A percentile compares a stretch with the other conserved stretches of the same genome.
Conservation (phyloP, 2,888 invertebrate genomes). For the Acanthoscelides obtectus region DNA sequence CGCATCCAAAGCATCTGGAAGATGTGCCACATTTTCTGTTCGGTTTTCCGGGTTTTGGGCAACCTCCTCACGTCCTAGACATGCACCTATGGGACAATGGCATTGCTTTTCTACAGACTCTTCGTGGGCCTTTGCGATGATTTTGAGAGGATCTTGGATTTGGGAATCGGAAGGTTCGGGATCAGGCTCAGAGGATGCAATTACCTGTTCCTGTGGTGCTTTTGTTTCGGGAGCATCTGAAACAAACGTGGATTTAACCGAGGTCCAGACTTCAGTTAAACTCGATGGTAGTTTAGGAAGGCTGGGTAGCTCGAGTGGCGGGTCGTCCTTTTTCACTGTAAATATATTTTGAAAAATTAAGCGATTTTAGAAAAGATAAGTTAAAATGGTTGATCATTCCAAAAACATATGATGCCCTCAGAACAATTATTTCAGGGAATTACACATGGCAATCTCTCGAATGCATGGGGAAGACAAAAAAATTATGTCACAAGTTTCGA, state of each 20-base stretch:
- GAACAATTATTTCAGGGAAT: too few relatives aligned
- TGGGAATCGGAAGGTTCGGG: constrained; percentile 16
- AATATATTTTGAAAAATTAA: constrained; percentile 10
- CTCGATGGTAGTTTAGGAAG: constrained; percentile 56
- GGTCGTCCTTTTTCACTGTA: constrained; percentile 66
- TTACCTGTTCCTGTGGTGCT: constrained; percentile 13
- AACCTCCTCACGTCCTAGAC: constrained; percentile 29
- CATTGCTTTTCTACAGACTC: constrained; percentile 25
- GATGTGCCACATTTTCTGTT: neutral
- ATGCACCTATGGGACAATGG: constrained; percentile 36
- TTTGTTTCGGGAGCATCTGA: constrained; percentile 27
- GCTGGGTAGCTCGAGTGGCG: constrained; percentile 59
- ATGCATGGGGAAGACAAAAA: too few relatives aligned
- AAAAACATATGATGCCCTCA: too few relatives aligned
- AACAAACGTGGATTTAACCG: constrained; percentile 35
- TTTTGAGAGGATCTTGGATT: constrained; percentile 11
- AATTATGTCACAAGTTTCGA: too few relatives aligned
- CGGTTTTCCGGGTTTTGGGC: neutral
- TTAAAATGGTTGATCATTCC: too few relatives aligned
- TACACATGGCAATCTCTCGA: too few relatives aligned
- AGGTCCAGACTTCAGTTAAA: constrained; percentile 51
- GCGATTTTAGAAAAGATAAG: neutral
- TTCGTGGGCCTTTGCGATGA: constrained; percentile 14
- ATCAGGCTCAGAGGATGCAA: constrained; percentile 22
- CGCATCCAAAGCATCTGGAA: neutral